Evolutionary conservation across 2,888 invertebrate genomes (phyloP), one percentile per base, ranked within the genome.

Genomic region (Helleia helle): DNA sequence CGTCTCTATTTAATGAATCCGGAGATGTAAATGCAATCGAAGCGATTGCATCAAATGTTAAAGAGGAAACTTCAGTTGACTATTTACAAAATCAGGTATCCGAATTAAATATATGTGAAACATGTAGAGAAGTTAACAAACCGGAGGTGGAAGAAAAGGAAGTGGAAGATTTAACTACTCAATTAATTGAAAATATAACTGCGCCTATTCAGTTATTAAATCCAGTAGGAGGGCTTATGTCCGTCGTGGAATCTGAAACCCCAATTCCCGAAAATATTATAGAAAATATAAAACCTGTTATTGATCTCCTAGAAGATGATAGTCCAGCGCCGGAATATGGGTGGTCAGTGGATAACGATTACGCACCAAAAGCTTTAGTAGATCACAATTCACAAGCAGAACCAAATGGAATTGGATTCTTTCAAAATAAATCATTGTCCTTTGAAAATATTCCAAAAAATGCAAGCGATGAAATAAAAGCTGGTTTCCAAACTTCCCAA

Each of bases 101-200:
- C 1, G 71, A 77, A 44, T 57, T 77, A n/a, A 71, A 62, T 43
- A 76, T 74, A 28, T 77, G 76, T 46, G 75, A 71, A 54, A 75
- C 75, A 1, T 76, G 75, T 43, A 60, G 72, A 46, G 80, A 79
- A 62, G 68, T 77, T 0, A 65, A 58, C 28, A 62, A 63, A 41
- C 58, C 64, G 0, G 75, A 70, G 31, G 6, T 26, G 1, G 40
- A 40, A 17, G 69, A 65, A 0, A 66, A 58, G 42, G 58, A 54
- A 42, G 44, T 48, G 3, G 70, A 74, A 30, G 65, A 77, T 52
- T 55, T 81, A 7, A 84, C 83, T 1, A 51, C 58, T 8, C 70
- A 83, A 36, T 47, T 84, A 7, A 80, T 83, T 38, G 76, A 81
- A 50, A 83, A 84, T 45, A 71, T 84, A 25, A 80, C 67, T 24